A percentile compares a stretch with the other conserved stretches of the same genome.
Evolutionary conservation across 2,797 vertebrate genomes (phyloP).

Genomic region (Aldrovandia affinis): DNA sequence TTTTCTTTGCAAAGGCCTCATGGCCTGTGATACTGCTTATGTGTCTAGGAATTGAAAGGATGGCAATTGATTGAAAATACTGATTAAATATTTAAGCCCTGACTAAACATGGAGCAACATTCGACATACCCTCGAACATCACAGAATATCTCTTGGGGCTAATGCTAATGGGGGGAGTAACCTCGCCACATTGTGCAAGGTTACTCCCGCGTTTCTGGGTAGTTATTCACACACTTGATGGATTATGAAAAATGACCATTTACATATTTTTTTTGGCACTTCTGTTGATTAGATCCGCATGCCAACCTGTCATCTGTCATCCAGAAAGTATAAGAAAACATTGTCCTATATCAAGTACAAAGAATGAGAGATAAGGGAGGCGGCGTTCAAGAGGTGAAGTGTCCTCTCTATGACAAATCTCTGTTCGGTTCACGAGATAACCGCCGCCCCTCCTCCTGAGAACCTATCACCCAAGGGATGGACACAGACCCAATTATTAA

Average conservation of each 20-base stretch:
- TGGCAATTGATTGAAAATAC: background rate
- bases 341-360: constrained; percentile 45
- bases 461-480: background rate
- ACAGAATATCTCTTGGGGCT: too few species aligned
- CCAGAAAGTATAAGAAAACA: constrained; percentile 36
- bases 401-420: constrained; percentile 28
- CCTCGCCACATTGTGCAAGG: too few species aligned
- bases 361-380: constrained; percentile 31
- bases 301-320: constrained; percentile 49
- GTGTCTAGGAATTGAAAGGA: too few species aligned
- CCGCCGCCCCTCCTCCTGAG: background rate
- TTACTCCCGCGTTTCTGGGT: too few species aligned
- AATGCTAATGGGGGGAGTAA: too few species aligned
- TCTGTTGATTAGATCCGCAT: constrained; percentile 40
- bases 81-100: background rate
- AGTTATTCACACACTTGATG: background rate
- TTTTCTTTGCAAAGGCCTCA: background rate
- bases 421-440: constrained; percentile 39
- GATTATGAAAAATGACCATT: background rate
- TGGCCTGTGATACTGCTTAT: background rate
- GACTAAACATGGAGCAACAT: background rate
- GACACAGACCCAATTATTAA: constrained; percentile 14
- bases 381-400: constrained; percentile 16
- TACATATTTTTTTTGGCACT: background rate
- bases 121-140: background rate